Evolutionary conservation across 2,113 vertebrate genomes (phyloP), one percentile per base, ranked within the genome.

Genomic region (Cettia cetti): DNA sequence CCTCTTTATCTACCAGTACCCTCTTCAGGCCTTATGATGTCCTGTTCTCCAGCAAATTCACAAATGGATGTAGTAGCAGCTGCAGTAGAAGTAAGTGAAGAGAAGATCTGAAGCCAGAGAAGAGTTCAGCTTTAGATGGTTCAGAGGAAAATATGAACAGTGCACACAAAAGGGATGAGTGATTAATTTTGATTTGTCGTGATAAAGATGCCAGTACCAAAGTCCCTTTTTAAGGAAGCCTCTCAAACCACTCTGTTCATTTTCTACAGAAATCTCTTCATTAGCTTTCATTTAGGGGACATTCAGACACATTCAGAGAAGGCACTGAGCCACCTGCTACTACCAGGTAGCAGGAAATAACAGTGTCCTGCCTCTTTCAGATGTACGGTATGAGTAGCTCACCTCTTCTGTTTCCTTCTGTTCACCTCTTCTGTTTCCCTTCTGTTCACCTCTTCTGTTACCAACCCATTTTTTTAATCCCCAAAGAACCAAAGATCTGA

Each of bases 181-280:
- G n/a, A 56, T 35, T 54, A 7, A 28, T 57, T 86, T 70, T 69
- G 17, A 4, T 50, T 83, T 69, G 6, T 21, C 57, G 9, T 50
- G 13, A n/a, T 42, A 61, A 52, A 56, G 13, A 30, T 23, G 9
- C 4, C 26, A 56, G 8, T 13, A 11, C 8, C 33, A 82, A 76
- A 24, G 50, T 44, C 7, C 6, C 1, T 45, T 66, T 64, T n/a
- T 44, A 50, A 61, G 53, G 47, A 70, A 79, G 13, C 3, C 18
- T 20, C 21, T 68, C 0, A 0, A 82, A 59, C 10, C 7, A 9
- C 33, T 42, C 18, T 10, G 30, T 35, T 13, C 4, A 0, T 68
- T 91, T 59, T 45, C 49, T 56, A 5, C 9, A 20, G 12, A 68
- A 76, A 6, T 24, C 6, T 76, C n/a, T 30, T 56, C 15, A 66